Percentiles rank a stretch among this genome's conserved stretches.
Conservation (phyloP, 1,140 invertebrate genomes). For the Polypedilum vanderplanki region DNA sequence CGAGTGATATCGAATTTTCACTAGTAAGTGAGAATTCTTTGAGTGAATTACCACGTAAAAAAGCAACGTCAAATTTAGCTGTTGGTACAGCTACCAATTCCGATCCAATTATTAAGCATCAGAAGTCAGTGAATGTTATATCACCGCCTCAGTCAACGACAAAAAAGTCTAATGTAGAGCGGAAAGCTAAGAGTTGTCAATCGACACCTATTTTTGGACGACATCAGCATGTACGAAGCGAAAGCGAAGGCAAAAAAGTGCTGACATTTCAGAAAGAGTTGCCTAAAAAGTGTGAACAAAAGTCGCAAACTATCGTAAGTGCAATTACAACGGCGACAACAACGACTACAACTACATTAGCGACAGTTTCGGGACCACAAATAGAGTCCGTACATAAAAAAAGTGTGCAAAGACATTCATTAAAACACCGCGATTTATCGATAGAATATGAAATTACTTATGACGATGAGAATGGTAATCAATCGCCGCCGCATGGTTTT, state of each 20-base stretch:
- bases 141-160: not conserved
- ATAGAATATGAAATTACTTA: constrained; percentile 28
- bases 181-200: constrained; percentile 19
- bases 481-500: constrained; percentile 29
- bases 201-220: constrained; percentile 3
- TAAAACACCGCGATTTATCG: constrained; percentile 13
- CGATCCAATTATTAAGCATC: constrained; percentile 5
- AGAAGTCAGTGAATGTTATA: constrained; percentile 2
- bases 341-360: constrained; percentile 20
- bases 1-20: constrained; percentile 23
- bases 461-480: constrained; percentile 11
- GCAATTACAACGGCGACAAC: not conserved
- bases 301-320: not conserved
- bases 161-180: not conserved
- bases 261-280: constrained; percentile 5
- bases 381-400: constrained; percentile 21
- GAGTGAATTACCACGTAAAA: not conserved
- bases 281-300: not conserved
- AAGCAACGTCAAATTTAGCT: not conserved
- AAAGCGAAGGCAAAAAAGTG: not conserved
- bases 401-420: not conserved
- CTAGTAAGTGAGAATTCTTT: constrained; percentile 15
- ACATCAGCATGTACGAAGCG: not conserved
- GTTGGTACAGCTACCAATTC: not conserved
- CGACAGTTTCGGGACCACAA: not conserved